A percentile compares a stretch with the other conserved stretches of the same genome.
Conservation (phyloP, 2,797 vertebrate species). For the Enteromius mattozi region DNA sequence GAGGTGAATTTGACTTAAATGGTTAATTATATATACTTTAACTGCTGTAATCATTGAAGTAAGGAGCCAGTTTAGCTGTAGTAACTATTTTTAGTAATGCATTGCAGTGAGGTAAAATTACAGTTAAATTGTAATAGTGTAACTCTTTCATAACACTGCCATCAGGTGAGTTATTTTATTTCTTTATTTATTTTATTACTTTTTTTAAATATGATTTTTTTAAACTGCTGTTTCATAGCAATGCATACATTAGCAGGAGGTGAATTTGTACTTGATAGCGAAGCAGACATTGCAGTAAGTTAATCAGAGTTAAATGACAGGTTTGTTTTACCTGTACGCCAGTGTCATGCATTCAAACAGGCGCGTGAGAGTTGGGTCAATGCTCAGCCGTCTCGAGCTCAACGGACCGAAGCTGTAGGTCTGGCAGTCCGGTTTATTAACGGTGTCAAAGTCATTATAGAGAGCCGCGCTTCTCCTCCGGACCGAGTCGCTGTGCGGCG, state of each 20-base stretch:
- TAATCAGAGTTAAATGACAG: background rate
- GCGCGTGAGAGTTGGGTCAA: constrained; percentile 92
- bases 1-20: background rate
- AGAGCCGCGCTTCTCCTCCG: constrained; percentile 73
- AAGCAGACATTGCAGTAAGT: background rate
- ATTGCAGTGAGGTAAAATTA: background rate
- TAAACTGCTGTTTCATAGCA: background rate
- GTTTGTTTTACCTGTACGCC: constrained; percentile 90
- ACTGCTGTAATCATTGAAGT: background rate
- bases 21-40: background rate
- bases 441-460: constrained; percentile 77
- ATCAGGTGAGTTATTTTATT: too few relatives aligned
- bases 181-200: too few relatives aligned
- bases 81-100: background rate
- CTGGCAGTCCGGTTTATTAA: constrained; percentile 78
- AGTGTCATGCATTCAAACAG: constrained; percentile 98
- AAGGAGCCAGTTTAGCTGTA: too few relatives aligned
- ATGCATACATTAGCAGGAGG: background rate
- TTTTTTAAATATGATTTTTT: too few relatives aligned
- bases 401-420: constrained; percentile 83
- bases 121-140: background rate
- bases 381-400: constrained; percentile 82
- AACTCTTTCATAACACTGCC: background rate
- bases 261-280: too few relatives aligned
- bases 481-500: constrained; percentile 88